phyloP scores from a whole-genome alignment of 2,888 invertebrate species.

The Arctia plantaginis region DNA sequence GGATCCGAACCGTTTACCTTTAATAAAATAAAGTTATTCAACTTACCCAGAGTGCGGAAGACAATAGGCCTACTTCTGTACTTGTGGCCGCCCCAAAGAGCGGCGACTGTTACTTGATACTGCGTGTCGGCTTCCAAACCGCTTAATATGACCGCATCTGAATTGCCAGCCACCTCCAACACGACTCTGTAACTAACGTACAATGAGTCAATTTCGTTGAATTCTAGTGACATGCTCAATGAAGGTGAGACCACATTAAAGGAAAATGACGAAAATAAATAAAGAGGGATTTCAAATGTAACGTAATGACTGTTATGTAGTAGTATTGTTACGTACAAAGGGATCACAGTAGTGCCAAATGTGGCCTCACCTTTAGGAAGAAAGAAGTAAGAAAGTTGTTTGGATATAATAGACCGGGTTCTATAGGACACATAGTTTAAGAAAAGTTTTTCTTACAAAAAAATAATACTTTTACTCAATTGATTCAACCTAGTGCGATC shows the following conservation, averaged over 20 bases:
- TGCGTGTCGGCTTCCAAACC: constrained; percentile 94
- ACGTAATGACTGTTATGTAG: background rate
- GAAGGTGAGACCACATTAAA: constrained; percentile 63
- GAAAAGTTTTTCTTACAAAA: background rate
- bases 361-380: constrained; percentile 47
- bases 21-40: background rate
- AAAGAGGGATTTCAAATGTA: background rate
- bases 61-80: constrained; percentile 95
- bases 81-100: constrained; percentile 93
- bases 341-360: background rate
- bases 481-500: background rate
- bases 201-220: constrained; percentile 87
- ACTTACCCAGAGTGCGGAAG: constrained; percentile 94
- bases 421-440: constrained; percentile 15
- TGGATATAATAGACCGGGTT: constrained; percentile 29
- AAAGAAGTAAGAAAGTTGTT: constrained; percentile 43
- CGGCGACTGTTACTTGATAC: constrained; percentile 95
- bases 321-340: constrained; percentile 43
- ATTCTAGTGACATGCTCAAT: constrained; percentile 68
- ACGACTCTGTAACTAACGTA: constrained; percentile 97
- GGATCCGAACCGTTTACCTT: background rate
- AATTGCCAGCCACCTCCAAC: constrained; percentile 95
- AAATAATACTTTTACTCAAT: background rate
- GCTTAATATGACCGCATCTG: constrained; percentile 93
- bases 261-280: constrained; percentile 41